Evolutionary conservation across 30 jellyfish, hydroid and myxozoan genomes (phyloP), one percentile per base, ranked within the genome.

Genomic region (Hydractinia echinata): DNA sequence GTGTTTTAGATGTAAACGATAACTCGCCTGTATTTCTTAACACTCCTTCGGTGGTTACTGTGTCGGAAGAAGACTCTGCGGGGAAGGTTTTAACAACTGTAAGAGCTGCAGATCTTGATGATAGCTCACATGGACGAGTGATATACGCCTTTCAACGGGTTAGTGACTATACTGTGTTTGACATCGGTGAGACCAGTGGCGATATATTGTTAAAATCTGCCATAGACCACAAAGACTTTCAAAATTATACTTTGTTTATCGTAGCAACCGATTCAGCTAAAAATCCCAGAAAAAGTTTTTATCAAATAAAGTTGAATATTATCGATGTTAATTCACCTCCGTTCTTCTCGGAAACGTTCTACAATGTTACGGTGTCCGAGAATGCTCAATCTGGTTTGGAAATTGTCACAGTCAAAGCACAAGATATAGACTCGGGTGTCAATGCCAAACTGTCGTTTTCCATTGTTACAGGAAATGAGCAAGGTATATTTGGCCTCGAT

Each of bases 91-190:
- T 81, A 4, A 80, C 79, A 51, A 83, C 20, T 30, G 66, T 89
- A 5, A 30, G 51, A 5, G 96, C 96, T 4, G 49, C 44, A 9
- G 96, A 89, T 66, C 70, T 62, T 14, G 96, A 89, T 71, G 61
- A 62, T 15, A 91, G 95, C 4, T 13, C 48, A 16, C 79, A 83
- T 73, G 96, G 96, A 6, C 77, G 84, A 18, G 91, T 89, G 54
- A 49, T 39, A 9, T 89, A 83, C 21, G 49, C 79, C 39, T 54
- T 87, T 13, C 86, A 76, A 73, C 64, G 77, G 18, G 91, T 88
- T 51, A 71, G 82, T 58, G 67, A 61, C 8, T 76, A 53, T n/a
- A 76, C 20, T 10, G 55, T 67, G 5, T 87, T 87, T 49, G 8
- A 13, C 21, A 44, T 87, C 21, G 77, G 82, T 53, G 49, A 82